Evolutionary conservation across 1,140 invertebrate species (phyloP).

Genomic region (Stenopsyche tienmushanensis): DNA sequence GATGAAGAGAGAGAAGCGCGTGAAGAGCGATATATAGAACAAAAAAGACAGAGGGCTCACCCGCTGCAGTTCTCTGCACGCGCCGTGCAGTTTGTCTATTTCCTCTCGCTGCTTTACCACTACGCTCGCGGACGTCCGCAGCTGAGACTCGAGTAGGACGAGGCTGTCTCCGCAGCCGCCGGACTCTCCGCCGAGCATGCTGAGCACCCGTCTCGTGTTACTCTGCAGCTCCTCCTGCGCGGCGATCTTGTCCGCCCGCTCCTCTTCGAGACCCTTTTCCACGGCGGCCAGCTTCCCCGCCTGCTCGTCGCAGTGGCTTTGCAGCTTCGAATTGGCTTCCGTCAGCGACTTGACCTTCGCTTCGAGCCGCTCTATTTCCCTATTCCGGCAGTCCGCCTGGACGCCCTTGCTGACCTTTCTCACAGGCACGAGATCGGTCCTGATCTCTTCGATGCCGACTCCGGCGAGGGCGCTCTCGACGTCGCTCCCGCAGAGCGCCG

Average conservation of each 20-base stretch:
- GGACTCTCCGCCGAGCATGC: slow-evolving; percentile 65
- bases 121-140: slow-evolving; percentile 72
- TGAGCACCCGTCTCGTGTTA: slow-evolving; percentile 69
- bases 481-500: slow-evolving; percentile 68
- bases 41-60: slow-evolving; percentile 46
- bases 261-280: slow-evolving; percentile 60
- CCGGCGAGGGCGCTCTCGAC: slow-evolving; percentile 70
- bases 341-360: slow-evolving; percentile 56
- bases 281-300: slow-evolving; percentile 54
- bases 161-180: slow-evolving; percentile 66
- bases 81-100: slow-evolving; percentile 67
- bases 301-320: slow-evolving; percentile 47
- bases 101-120: slow-evolving; percentile 73
- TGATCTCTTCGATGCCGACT: slow-evolving; percentile 48
- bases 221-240: slow-evolving; percentile 70
- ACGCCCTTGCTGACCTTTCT: slow-evolving; percentile 54
- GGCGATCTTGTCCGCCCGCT: slow-evolving; percentile 68
- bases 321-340: slow-evolving; percentile 45
- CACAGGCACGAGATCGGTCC: slow-evolving; percentile 40
- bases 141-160: slow-evolving; percentile 70
- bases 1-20: slow-evolving; percentile 23
- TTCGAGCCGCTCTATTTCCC: slow-evolving; percentile 61
- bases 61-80: slow-evolving; percentile 66
- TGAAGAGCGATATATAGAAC: neutral
- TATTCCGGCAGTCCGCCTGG: slow-evolving; percentile 67